Evolutionary conservation across 2,113 vertebrate genomes (phyloP).

Genomic region (Chitala chitala): DNA sequence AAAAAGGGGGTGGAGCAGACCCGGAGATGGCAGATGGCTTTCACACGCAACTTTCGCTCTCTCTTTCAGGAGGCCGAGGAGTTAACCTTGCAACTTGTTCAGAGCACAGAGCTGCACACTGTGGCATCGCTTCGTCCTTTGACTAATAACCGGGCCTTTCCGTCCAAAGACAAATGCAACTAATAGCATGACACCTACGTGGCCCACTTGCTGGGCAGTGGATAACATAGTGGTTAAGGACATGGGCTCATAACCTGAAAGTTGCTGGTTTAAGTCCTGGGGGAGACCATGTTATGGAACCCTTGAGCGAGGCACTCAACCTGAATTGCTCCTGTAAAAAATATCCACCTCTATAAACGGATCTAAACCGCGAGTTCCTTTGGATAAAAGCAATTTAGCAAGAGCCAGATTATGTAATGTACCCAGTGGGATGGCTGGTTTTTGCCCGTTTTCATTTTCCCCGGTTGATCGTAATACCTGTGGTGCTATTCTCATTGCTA

Average conservation of each 20-base stretch:
- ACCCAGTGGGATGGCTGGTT: no score
- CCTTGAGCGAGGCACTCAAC: neutral
- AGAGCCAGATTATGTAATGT: neutral
- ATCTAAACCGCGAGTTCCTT: neutral
- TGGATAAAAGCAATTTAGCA: neutral
- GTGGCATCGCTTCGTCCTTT: neutral
- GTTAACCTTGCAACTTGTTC: conserved; percentile 1
- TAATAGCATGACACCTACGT: neutral
- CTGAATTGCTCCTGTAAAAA: no score
- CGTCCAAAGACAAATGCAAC: neutral
- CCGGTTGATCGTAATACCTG: neutral
- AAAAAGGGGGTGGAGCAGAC: conserved; percentile 28
- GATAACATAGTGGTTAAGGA: neutral
- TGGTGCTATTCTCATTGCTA: neutral
- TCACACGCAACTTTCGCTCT: conserved; percentile 1
- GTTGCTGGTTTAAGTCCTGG: no score
- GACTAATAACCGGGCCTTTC: conserved; percentile 6
- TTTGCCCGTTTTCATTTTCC: neutral
- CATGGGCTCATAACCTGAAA: neutral
- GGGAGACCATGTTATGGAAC: no score
- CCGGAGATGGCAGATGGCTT: conserved; percentile 23
- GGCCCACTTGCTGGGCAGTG: neutral
- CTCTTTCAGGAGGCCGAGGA: conserved; percentile 27
- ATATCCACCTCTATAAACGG: neutral
- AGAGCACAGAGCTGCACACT: neutral